Conservation (phyloP, 1,140 invertebrate genomes). For the Phymorhynchus buccinoides region DNA sequence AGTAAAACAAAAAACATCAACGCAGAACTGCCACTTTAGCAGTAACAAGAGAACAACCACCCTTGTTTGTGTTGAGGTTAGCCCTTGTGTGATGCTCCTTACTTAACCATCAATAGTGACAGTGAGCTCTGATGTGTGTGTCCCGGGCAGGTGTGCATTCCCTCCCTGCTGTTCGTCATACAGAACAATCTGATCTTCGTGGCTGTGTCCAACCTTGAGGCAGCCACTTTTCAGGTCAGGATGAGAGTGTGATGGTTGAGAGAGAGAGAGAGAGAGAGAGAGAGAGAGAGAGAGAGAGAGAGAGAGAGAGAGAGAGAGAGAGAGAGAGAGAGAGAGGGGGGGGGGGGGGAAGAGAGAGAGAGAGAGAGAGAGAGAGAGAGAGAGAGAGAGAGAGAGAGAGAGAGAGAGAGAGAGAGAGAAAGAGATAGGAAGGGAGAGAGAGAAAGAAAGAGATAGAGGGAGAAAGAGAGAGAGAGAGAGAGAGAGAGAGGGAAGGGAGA, state of each 20-base stretch:
- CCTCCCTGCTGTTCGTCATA: conserved; percentile 94
- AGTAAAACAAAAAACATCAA: too few relatives aligned
- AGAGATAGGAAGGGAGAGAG: too few relatives aligned
- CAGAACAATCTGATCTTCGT: conserved; percentile 99
- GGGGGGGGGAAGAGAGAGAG: neutral
- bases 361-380: neutral
- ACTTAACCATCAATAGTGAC: neutral
- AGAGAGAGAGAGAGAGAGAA: neutral
- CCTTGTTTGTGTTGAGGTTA: too few relatives aligned
- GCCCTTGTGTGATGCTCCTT: neutral
- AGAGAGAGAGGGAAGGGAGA: neutral
- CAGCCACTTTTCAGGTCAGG: conserved; percentile 79
- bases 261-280: too few relatives aligned
- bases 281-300: too few relatives aligned
- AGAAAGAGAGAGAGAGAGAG: neutral
- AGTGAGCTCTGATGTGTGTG: neutral
- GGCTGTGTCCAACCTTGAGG: conserved; percentile 97
- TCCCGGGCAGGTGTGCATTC: conserved; percentile 90
- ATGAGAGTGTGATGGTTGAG: neutral
- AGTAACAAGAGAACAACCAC: neutral
- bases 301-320: too few relatives aligned
- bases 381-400: neutral
- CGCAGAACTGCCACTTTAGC: neutral
- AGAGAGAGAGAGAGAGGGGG: neutral
- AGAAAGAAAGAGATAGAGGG: neutral